Evolutionary conservation across 2,888 invertebrate genomes (phyloP).

Genomic region (Agrotis puta): DNA sequence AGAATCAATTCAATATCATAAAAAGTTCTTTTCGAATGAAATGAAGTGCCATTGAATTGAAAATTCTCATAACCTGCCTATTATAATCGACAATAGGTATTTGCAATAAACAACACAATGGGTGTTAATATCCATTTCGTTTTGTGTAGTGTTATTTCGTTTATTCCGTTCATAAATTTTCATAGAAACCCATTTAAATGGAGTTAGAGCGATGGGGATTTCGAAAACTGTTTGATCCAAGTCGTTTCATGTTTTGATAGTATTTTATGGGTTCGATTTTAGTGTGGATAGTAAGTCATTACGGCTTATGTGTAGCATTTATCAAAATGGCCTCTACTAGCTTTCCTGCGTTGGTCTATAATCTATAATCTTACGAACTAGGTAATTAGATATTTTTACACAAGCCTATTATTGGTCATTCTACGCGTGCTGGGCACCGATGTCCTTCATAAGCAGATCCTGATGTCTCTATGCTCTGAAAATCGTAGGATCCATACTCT

Average conservation of each 20-base stretch:
- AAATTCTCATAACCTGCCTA: constrained; percentile 57
- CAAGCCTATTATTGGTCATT: too few species aligned
- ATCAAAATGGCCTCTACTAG: background rate
- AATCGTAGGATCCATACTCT: too few species aligned
- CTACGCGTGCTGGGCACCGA: too few species aligned
- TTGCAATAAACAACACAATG: constrained; percentile 56
- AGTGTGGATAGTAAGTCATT: background rate
- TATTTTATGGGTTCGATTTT: constrained; percentile 32
- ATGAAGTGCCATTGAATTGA: constrained; percentile 57
- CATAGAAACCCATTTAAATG: constrained; percentile 45
- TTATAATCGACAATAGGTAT: constrained; percentile 58
- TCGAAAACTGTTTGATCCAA: constrained; percentile 29
- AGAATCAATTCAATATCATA: constrained; percentile 44
- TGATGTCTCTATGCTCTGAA: too few species aligned
- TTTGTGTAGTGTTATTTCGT: constrained; percentile 49
- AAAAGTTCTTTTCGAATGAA: constrained; percentile 53
- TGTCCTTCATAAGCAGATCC: too few species aligned
- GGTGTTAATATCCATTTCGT: constrained; percentile 57
- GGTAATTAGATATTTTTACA: too few species aligned
- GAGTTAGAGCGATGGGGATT: constrained; percentile 29
- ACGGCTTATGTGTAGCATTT: background rate
- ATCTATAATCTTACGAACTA: too few species aligned
- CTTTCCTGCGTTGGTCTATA: background rate
- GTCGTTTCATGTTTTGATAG: constrained; percentile 26
- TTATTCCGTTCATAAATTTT: constrained; percentile 55